Conservation (phyloP, 2,797 vertebrate genomes). For the Telmatherina bonti region DNA sequence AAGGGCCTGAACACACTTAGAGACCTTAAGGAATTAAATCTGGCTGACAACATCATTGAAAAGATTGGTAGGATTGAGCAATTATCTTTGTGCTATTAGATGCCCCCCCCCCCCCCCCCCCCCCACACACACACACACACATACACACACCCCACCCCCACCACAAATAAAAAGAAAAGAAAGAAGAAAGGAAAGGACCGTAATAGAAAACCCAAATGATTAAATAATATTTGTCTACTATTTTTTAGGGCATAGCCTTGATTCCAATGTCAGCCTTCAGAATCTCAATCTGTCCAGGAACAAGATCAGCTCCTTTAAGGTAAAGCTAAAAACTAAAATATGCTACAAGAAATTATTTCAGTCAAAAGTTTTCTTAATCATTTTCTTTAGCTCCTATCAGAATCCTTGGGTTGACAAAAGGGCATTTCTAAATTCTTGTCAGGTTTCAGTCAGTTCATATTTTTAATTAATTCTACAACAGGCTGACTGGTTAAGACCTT, state of each 20-base stretch:
- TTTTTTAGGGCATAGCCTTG: constrained; percentile 80
- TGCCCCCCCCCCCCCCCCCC: too few species aligned
- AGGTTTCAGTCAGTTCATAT: constrained; percentile 40
- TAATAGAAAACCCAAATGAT: too few species aligned
- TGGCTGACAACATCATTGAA: constrained; percentile 87
- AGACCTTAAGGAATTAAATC: constrained; percentile 88
- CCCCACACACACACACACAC: too few species aligned
- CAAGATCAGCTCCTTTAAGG: constrained; percentile 90
- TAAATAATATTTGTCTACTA: constrained; percentile 30
- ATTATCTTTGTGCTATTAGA: constrained; percentile 14
- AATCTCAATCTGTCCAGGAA: constrained; percentile 92
- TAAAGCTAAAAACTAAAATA: constrained; percentile 63
- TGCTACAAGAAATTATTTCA: constrained; percentile 36
- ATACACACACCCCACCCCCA: too few species aligned
- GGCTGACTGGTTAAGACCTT: constrained; percentile 18
- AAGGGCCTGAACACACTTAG: constrained; percentile 83
- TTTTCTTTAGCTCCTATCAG: constrained; percentile 50
- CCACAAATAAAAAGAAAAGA: too few species aligned
- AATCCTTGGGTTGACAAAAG: constrained; percentile 53
- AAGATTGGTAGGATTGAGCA: constrained; percentile 82
- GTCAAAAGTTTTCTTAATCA: constrained; percentile 29
- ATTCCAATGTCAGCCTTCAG: constrained; percentile 85
- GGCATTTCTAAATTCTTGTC: constrained; percentile 30
- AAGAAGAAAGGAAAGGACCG: constrained; percentile 13
- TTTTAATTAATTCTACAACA: constrained; percentile 53